Percentiles rank a stretch among this genome's conserved stretches.
Evolutionary conservation across 2,797 vertebrate genomes (phyloP).

Genomic region (Gymnothorax reevesii): DNA sequence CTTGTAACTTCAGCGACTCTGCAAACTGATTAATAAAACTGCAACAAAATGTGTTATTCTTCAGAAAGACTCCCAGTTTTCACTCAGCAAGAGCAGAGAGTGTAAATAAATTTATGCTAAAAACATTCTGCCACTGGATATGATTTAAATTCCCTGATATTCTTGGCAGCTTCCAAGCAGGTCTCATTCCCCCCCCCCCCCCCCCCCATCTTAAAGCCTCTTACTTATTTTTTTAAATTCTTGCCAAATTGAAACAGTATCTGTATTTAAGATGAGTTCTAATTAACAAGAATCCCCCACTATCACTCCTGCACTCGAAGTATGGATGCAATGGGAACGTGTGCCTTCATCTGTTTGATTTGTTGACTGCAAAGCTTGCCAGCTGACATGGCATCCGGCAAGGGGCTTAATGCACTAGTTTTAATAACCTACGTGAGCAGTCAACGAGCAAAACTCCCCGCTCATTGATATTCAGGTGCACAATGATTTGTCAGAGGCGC

Average conservation of each 20-base stretch:
- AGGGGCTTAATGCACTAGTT: slow-evolving; percentile 54
- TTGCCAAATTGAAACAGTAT: slow-evolving; percentile 72
- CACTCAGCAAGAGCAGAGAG: slow-evolving; percentile 21
- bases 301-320: slow-evolving; percentile 32
- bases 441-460: slow-evolving; percentile 38
- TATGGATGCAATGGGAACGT: slow-evolving; percentile 67
- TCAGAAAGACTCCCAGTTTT: slow-evolving; percentile 13
- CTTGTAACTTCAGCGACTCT: slow-evolving; percentile 43
- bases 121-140: slow-evolving; percentile 71
- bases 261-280: slow-evolving; percentile 71
- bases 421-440: slow-evolving; percentile 42
- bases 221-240: slow-evolving; percentile 59
- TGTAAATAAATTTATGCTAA: slow-evolving; percentile 59
- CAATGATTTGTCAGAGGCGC: slow-evolving; percentile 53
- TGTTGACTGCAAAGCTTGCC: slow-evolving; percentile 67
- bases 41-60: slow-evolving; percentile 32
- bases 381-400: slow-evolving; percentile 69
- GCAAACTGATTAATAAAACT: slow-evolving; percentile 31
- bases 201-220: slow-evolving; percentile 62
- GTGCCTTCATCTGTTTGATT: slow-evolving; percentile 71
- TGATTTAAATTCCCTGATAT: slow-evolving; percentile 70
- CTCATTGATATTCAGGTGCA: slow-evolving; percentile 59
- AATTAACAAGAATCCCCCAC: slow-evolving; percentile 66
- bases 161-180: slow-evolving; percentile 62
- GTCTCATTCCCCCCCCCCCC: slow-evolving; percentile 63